Conservation (phyloP, 2,113 vertebrate species). For the Melanostigma gelatinosum region DNA sequence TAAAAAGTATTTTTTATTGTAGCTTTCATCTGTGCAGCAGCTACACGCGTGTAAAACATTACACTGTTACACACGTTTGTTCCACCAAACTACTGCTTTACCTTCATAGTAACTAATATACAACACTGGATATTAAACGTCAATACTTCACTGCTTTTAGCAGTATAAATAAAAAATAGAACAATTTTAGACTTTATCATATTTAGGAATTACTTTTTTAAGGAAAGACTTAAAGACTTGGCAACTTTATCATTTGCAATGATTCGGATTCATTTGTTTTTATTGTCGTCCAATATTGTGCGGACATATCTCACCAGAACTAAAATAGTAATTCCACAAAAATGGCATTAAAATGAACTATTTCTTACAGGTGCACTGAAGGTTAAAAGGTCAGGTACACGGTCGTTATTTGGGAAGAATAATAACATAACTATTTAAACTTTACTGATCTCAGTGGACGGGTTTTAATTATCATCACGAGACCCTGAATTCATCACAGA, state of each 20-base stretch:
- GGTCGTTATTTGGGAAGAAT: neutral
- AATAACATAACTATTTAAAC: neutral
- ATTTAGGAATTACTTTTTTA: too few species aligned
- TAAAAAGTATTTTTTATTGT: neutral
- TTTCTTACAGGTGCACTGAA: neutral
- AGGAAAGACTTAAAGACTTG: too few species aligned
- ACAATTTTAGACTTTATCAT: too few species aligned
- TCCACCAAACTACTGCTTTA: too few species aligned
- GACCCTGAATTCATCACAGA: constrained; percentile 55
- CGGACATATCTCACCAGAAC: neutral
- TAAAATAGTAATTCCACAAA: too few species aligned
- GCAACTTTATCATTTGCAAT: neutral
- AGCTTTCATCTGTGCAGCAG: too few species aligned
- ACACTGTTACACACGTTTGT: too few species aligned
- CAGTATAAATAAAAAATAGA: too few species aligned
- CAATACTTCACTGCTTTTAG: neutral
- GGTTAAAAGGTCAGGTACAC: neutral
- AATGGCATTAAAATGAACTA: neutral
- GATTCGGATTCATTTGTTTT: neutral
- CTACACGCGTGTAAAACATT: too few species aligned
- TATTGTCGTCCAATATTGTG: neutral
- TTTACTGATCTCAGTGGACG: too few species aligned
- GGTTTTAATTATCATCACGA: neutral
- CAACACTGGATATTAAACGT: neutral
- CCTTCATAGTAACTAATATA: neutral